A percentile compares a stretch with the other conserved stretches of the same genome.
Evolutionary conservation across 92 coral and sea anemone species (phyloP).

Genomic region (Chrysogorgia sp.): DNA sequence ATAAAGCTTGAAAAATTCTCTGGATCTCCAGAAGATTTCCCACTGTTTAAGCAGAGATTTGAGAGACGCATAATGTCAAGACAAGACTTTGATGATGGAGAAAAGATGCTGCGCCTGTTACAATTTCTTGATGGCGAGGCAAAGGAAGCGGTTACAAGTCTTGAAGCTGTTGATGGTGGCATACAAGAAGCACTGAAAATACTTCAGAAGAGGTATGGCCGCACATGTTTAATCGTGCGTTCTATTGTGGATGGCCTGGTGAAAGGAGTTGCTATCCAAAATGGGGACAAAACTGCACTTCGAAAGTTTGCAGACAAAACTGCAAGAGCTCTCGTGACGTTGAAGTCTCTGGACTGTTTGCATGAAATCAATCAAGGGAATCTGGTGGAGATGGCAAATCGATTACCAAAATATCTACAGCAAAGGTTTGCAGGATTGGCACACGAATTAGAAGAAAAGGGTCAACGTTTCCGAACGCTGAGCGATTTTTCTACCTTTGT

Average conservation of each 20-base stretch:
- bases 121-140: slow-evolving; percentile 59
- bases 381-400: slow-evolving; percentile 56
- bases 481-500: slow-evolving; percentile 43
- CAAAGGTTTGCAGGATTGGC: slow-evolving; percentile 52
- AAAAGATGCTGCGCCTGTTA: slow-evolving; percentile 57
- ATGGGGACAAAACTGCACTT: slow-evolving; percentile 17
- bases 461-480: slow-evolving; percentile 46
- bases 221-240: slow-evolving; percentile 47
- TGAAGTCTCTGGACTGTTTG: slow-evolving; percentile 43
- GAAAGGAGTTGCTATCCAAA: slow-evolving; percentile 42
- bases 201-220: slow-evolving; percentile 43
- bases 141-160: slow-evolving; percentile 45
- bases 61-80: slow-evolving; percentile 53
- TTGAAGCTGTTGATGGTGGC: slow-evolving; percentile 39
- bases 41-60: slow-evolving; percentile 56
- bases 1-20: slow-evolving; percentile 46
- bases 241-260: slow-evolving; percentile 51
- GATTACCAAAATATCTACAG: slow-evolving; percentile 54
- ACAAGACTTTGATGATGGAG: slow-evolving; percentile 52
- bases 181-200: slow-evolving; percentile 10
- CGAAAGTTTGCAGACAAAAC: slow-evolving; percentile 50
- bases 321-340: slow-evolving; percentile 38
- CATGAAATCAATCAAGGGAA: slow-evolving; percentile 57
- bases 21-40: slow-evolving; percentile 50
- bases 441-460: slow-evolving; percentile 40